Conservation (phyloP, 1,140 invertebrate species). For the Triops cancriformis region DNA sequence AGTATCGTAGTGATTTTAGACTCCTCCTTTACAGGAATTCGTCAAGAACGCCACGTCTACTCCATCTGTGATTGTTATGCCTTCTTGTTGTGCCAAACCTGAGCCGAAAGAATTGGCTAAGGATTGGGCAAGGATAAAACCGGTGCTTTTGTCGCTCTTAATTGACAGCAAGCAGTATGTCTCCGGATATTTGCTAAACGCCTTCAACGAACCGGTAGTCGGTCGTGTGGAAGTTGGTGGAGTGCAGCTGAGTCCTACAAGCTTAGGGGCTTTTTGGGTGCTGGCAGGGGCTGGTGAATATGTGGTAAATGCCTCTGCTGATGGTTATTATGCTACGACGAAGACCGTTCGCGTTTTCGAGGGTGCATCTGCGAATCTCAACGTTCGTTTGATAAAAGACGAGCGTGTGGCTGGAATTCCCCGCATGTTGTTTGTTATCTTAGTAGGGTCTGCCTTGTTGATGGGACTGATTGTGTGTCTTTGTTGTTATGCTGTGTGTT, state of each 20-base stretch:
- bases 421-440: slow-evolving; percentile 25
- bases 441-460: slow-evolving; percentile 19
- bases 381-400: slow-evolving; percentile 14
- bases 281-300: not conserved
- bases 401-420: slow-evolving; percentile 23
- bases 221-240: not conserved
- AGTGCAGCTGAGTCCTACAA: not conserved
- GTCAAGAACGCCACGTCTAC: not conserved
- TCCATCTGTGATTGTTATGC: not conserved
- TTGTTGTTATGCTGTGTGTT: slow-evolving; percentile 22
- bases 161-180: not conserved
- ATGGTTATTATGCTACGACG: not conserved
- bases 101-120: not conserved
- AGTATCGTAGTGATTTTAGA: not conserved
- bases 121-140: not conserved
- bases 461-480: slow-evolving; percentile 8
- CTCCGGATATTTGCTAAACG: not conserved
- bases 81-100: not conserved
- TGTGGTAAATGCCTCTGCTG: not conserved
- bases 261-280: not conserved
- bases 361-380: not conserved
- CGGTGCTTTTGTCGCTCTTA: not conserved
- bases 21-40: not conserved
- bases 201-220: not conserved
- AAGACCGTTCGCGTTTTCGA: not conserved